A percentile compares a stretch with the other conserved stretches of the same genome.
Conservation (phyloP, 2,113 vertebrate species). For the Pelusios castaneus region DNA sequence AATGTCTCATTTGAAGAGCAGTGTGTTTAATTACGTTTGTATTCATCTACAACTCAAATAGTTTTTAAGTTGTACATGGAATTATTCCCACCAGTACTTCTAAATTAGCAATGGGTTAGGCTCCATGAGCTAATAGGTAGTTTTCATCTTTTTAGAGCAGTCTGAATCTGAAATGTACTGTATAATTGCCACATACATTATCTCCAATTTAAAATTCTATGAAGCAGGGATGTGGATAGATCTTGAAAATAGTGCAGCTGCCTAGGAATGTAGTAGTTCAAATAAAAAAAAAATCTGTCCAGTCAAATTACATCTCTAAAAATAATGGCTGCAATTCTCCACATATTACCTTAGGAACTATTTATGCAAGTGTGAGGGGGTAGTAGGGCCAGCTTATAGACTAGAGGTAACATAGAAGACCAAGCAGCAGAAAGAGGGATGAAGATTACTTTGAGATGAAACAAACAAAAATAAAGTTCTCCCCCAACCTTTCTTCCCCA, state of each 20-base stretch:
- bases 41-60: neutral
- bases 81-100: neutral
- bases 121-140: neutral
- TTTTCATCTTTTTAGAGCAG: neutral
- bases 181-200: conserved; percentile 38
- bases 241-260: neutral
- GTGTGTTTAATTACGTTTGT: neutral
- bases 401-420: neutral
- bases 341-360: neutral
- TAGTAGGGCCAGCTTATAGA: too few species aligned
- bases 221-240: neutral
- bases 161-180: neutral
- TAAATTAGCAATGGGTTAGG: neutral
- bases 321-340: neutral
- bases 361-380: neutral
- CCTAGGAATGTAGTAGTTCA: conserved; percentile 31
- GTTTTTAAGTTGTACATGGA: neutral
- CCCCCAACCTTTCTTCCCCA: neutral
- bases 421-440: neutral
- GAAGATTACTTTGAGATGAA: neutral
- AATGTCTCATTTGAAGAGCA: neutral
- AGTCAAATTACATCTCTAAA: conserved; percentile 1
- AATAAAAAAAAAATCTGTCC: conserved; percentile 10
- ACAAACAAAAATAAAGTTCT: neutral
- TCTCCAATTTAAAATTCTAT: neutral